Base-by-base conservation (phyloP, 2,113 vertebrate genomes). In the Bagarius yarrelli region DNA sequence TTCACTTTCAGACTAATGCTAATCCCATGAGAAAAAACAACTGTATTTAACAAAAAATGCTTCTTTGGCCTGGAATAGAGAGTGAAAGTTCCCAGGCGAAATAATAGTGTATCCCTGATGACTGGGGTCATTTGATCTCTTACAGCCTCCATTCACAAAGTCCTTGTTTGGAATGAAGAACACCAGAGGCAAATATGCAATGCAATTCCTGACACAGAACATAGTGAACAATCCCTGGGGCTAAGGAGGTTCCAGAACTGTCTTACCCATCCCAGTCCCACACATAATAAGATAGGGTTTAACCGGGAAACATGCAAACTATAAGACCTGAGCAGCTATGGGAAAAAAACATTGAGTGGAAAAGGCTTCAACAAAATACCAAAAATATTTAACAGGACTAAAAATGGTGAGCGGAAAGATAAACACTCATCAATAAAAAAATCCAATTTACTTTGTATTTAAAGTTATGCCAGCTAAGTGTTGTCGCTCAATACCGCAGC, bases 361-460 rank as follows among this genome's bases (percentile, higher is more conserved):
- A 57, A 47, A 59, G n/a, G 16, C 21, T 0, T 15, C 15, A 50
- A 44, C 56, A 52, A 79, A 75, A 64, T 13, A 18, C 2, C 19
- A 36, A 36, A 30, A 36, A 63, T 34, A 52, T 52, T 25, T 19
- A 71, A 71, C 47, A 12, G 8, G 16, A 34, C 30, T 19, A 14
- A 55, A 52, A 55, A 55, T 13, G 16, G 4, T 55, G 19, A 55
- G 67, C 23, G 4, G 16, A 66, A 36, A 30, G 34, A 67, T 66
- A 69, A 61, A 72, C 76, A 69, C 71, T 75, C 64, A 56, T 64
- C 59, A 59, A 55, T 73, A 55, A 91, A 73, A 71, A 57, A 73
- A 90, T 64, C 84, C 74, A 78, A 89, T 88, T 79, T 19, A 87
- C 77, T 9, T 78, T 70, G 83, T 75, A 86, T 56, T 81, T 85